Evolutionary conservation across 2,888 invertebrate species (phyloP).

Genomic region (Alloplasta piceator): DNA sequence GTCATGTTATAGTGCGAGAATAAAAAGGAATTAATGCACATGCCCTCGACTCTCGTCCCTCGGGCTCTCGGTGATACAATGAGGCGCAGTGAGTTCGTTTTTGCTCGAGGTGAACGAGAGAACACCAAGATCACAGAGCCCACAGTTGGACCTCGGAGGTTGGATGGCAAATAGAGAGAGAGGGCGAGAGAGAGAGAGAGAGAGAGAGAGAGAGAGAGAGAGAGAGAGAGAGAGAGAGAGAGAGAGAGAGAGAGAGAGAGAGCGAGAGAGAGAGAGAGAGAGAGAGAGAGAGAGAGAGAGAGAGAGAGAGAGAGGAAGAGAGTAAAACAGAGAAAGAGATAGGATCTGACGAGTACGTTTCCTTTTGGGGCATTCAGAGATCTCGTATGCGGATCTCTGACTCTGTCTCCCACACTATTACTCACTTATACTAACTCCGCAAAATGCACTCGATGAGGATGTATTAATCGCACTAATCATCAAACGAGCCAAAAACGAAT

Average conservation of each 20-base stretch:
- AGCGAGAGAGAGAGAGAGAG: no score
- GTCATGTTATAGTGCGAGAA: slow-evolving; percentile 7
- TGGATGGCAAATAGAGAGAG: no score
- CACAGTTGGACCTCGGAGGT: no score
- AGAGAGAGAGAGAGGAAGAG: no score
- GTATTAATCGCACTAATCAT: no score
- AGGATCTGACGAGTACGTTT: slow-evolving; percentile 72
- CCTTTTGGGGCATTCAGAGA: slow-evolving; percentile 73
- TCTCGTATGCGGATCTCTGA: slow-evolving; percentile 69
- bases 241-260: no score
- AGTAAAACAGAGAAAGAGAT: no score
- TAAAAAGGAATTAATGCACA: not conserved
- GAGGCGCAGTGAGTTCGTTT: slow-evolving; percentile 72
- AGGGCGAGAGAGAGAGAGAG: slow-evolving; percentile 40
- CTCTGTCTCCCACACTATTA: slow-evolving; percentile 19
- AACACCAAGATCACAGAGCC: no score
- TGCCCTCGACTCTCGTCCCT: slow-evolving; percentile 49
- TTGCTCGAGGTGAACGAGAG: slow-evolving; percentile 74
- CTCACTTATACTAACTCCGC: not conserved
- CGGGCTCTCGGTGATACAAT: slow-evolving; percentile 34
- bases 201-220: slow-evolving; percentile 26
- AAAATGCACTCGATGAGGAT: no score
- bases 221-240: slow-evolving; percentile 57
- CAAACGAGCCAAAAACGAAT: no score
- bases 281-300: no score